These are phyloP conservation scores for Lates calcarifer DNA, from an alignment of 2,113 vertebrate species.

Conservation along the genomic window DNA sequence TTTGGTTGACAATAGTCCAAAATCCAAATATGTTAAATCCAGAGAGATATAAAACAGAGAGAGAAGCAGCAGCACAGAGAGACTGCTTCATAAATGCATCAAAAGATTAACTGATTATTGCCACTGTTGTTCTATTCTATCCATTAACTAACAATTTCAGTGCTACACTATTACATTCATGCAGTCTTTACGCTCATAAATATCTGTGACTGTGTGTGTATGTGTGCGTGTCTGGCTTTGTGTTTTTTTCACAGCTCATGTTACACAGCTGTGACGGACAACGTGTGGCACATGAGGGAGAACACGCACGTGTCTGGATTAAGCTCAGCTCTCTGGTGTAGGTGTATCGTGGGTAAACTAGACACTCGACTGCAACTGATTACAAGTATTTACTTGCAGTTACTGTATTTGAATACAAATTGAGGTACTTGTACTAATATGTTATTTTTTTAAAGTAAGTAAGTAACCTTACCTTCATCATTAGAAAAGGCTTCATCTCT, in stretches of 20 bases:
- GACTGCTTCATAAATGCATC: not conserved
- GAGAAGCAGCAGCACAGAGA: not conserved
- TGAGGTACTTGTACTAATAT: not conserved
- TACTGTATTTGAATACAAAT: not conserved
- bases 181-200: not conserved
- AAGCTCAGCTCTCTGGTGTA: not conserved
- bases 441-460: not conserved
- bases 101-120: not conserved
- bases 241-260: constrained; percentile 12
- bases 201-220: not conserved
- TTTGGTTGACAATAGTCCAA: not conserved
- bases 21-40: not conserved
- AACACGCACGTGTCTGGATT: not conserved
- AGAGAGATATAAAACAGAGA: not conserved
- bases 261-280: constrained; percentile 36
- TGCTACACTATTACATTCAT: not conserved
- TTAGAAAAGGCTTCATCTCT: constrained; percentile 1
- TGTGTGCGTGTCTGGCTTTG: not conserved
- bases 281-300: not conserved
- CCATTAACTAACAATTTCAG: not conserved
- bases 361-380: not conserved
- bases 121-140: not conserved
- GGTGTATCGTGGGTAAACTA: not conserved
- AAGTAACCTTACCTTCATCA: constrained; percentile 55
- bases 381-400: not conserved